Percentiles rank a stretch among this genome's conserved stretches.
These are phyloP conservation scores for Salticus scenicus DNA, from an alignment of 2,888 invertebrate genomes.

Conservation along the genomic window DNA sequence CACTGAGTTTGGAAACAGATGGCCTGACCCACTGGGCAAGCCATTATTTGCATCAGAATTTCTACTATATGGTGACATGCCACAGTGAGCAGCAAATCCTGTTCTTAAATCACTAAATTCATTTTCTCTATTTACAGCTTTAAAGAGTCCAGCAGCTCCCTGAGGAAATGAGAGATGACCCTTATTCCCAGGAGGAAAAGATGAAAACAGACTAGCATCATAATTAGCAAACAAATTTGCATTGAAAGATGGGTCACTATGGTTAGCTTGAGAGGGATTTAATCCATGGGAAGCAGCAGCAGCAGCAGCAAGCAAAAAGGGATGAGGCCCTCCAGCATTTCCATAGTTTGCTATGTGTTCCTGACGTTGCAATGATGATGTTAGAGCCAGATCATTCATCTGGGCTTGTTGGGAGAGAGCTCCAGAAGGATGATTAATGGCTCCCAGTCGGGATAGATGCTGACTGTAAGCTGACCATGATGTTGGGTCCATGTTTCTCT, in stretches of 20 bases:
- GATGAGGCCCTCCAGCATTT: conserved; percentile 61
- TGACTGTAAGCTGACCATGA: conserved; percentile 72
- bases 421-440: conserved; percentile 69
- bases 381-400: conserved; percentile 71
- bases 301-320: conserved; percentile 68
- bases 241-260: conserved; percentile 60
- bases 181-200: conserved; percentile 64
- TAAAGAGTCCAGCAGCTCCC: conserved; percentile 67
- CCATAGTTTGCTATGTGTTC: conserved; percentile 71
- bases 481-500: conserved; percentile 71
- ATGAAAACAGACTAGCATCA: conserved; percentile 66
- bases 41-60: conserved; percentile 64
- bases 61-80: conserved; percentile 57
- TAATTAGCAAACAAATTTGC: conserved; percentile 65
- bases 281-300: conserved; percentile 71
- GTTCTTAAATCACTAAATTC: conserved; percentile 71
- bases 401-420: conserved; percentile 67
- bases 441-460: conserved; percentile 71
- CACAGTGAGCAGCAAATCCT: conserved; percentile 68
- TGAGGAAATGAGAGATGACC: conserved; percentile 65
- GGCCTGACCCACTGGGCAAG: conserved; percentile 55
- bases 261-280: conserved; percentile 69
- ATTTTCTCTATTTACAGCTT: conserved; percentile 71
- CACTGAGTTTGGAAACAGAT: conserved; percentile 71
- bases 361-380: conserved; percentile 70